A percentile compares a stretch with the other conserved stretches of the same genome.
Evolutionary conservation across 2,113 vertebrate species (phyloP).

Genomic region (Rhabdomys dilectus): DNA sequence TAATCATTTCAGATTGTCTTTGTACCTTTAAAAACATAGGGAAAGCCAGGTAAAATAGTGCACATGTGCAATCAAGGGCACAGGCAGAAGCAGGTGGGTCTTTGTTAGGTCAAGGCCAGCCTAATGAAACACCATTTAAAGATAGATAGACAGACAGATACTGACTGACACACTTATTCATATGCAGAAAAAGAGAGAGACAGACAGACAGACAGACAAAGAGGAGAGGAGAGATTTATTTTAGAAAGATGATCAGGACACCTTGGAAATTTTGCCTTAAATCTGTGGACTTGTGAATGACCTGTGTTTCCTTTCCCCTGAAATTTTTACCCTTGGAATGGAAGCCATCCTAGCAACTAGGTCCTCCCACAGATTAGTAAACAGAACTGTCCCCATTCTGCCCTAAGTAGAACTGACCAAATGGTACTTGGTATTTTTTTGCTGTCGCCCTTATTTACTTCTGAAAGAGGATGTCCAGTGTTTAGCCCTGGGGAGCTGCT

Average conservation of each 20-base stretch:
- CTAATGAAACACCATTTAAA: not conserved
- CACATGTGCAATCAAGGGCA: not conserved
- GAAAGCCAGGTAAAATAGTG: not conserved
- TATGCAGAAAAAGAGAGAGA: too few relatives aligned
- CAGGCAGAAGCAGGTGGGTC: not conserved
- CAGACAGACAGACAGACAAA: too few relatives aligned
- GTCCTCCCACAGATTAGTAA: not conserved
- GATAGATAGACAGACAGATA: too few relatives aligned
- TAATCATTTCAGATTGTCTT: not conserved
- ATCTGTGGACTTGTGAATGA: not conserved
- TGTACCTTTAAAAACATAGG: not conserved
- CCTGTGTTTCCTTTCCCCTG: not conserved
- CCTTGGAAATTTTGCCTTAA: not conserved
- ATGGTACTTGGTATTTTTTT: not conserved
- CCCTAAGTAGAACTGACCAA: not conserved
- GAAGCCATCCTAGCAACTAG: not conserved
- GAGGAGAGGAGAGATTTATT: not conserved
- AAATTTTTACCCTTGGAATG: not conserved
- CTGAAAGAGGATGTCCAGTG: not conserved
- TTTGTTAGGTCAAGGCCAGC: not conserved
- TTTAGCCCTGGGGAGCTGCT: not conserved
- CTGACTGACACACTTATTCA: not conserved
- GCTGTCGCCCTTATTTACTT: not conserved
- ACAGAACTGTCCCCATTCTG: not conserved
- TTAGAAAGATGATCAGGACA: not conserved